Conservation (phyloP, 2,888 invertebrate species). For the Phyllotreta cruciferae region DNA sequence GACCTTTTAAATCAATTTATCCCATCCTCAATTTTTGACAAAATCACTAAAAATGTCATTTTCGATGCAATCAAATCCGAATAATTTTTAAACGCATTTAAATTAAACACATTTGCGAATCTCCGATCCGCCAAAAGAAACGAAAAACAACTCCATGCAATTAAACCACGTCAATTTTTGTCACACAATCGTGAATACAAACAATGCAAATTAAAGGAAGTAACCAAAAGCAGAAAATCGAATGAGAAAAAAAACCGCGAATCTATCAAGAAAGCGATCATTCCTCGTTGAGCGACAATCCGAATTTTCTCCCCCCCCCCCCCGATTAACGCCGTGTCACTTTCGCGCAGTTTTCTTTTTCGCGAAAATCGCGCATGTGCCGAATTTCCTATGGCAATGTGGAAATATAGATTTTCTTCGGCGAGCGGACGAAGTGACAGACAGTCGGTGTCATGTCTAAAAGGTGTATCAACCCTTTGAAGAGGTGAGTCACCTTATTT, state of each 20-base stretch:
- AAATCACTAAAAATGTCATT: no score
- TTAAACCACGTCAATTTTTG: conserved; percentile 19
- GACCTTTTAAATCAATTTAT: neutral
- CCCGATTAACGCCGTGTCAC: neutral
- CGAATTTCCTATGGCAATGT: conserved; percentile 22
- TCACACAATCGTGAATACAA: conserved; percentile 29
- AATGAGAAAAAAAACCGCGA: conserved; percentile 6
- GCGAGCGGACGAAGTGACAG: conserved; percentile 36
- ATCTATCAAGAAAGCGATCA: neutral
- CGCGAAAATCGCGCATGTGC: conserved; percentile 23
- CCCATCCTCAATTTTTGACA: no score
- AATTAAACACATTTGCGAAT: conserved; percentile 51
- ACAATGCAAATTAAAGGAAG: conserved; percentile 18
- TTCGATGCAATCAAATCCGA: no score
- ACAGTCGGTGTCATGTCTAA: conserved; percentile 45
- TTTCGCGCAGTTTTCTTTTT: conserved; percentile 12
- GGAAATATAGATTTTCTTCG: conserved; percentile 35
- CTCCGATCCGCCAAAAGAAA: conserved; percentile 8
- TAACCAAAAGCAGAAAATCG: neutral
- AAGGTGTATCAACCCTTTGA: conserved; percentile 45
- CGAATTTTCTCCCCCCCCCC: conserved; percentile 20
- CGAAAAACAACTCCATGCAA: neutral
- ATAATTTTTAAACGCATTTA: neutral
- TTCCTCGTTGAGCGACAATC: neutral
- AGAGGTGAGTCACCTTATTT: conserved; percentile 47